Evolutionary conservation across 2,113 vertebrate genomes (phyloP).

Genomic region (Gadus macrocephalus): DNA sequence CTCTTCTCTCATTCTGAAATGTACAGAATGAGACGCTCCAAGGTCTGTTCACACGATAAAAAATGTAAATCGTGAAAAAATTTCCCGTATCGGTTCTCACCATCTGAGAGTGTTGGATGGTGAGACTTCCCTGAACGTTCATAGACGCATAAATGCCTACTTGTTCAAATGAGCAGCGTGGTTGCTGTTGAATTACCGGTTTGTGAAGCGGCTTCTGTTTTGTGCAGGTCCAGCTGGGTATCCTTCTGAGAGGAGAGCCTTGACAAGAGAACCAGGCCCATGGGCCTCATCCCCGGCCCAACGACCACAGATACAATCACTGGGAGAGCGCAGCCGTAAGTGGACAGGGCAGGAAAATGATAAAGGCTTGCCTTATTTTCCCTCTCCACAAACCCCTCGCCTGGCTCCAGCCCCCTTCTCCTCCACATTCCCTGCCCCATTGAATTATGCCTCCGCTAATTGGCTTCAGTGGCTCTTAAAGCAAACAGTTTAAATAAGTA

Average conservation of each 20-base stretch:
- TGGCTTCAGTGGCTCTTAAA: constrained; percentile 74
- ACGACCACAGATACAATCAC: constrained; percentile 24
- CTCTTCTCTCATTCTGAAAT: background rate
- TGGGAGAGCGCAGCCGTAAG: constrained; percentile 16
- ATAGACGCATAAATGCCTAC: constrained; percentile 23
- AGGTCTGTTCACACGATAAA: background rate
- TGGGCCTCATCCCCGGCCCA: constrained; percentile 33
- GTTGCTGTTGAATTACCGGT: constrained; percentile 32
- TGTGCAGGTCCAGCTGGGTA: constrained; percentile 43
- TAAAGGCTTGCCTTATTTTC: constrained; percentile 13
- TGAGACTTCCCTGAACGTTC: constrained; percentile 11
- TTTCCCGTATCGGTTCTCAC: background rate
- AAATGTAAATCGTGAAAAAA: background rate
- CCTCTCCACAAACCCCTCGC: background rate
- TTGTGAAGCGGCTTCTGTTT: constrained; percentile 25
- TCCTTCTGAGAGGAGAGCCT: constrained; percentile 4
- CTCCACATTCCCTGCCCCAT: constrained; percentile 53
- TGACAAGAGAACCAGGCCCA: constrained; percentile 14
- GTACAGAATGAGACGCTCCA: background rate
- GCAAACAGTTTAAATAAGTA: constrained; percentile 79
- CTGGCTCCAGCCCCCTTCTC: constrained; percentile 14
- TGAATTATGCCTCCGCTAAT: constrained; percentile 74
- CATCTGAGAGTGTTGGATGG: background rate
- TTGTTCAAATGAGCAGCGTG: constrained; percentile 35
- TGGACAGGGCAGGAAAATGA: constrained; percentile 1